Percentiles rank a stretch among this genome's conserved stretches.
phyloP scores from a whole-genome alignment of 2,113 vertebrate genomes.

The Hystrix cristata region DNA sequence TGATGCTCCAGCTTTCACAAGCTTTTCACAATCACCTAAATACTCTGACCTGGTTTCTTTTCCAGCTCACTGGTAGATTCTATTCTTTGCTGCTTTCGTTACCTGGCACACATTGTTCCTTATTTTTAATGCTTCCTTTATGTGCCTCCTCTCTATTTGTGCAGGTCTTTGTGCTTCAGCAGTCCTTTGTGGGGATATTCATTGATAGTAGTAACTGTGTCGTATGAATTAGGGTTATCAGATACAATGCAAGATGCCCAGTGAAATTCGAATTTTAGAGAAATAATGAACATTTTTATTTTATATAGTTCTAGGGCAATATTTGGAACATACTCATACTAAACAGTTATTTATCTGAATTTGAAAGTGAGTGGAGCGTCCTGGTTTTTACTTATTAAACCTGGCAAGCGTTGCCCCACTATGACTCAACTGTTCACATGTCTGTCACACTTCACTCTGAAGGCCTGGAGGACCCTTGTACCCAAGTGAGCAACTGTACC shows the following conservation, averaged over 20 bases:
- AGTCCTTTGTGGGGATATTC: not conserved
- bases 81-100: not conserved
- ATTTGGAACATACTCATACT: not conserved
- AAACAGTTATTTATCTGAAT: conserved; percentile 11
- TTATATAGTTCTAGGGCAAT: not conserved
- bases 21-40: not conserved
- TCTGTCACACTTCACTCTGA: not conserved
- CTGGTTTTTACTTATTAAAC: not conserved
- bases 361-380: not conserved
- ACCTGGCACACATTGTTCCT: not conserved
- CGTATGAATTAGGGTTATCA: not conserved
- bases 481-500: not conserved
- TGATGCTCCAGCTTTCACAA: not conserved
- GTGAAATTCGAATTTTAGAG: not conserved
- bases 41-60: not conserved
- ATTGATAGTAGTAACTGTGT: not conserved
- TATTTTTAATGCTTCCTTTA: not conserved
- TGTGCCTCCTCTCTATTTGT: not conserved
- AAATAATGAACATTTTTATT: not conserved
- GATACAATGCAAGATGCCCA: not conserved
- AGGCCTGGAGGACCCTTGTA: not conserved
- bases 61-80: not conserved
- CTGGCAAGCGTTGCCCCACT: not conserved
- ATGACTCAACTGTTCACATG: not conserved
- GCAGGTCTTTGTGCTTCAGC: not conserved